Percentiles rank a stretch among this genome's conserved stretches.
Evolutionary conservation across 2,888 invertebrate genomes (phyloP).

Genomic region (Lucinisca nassula): DNA sequence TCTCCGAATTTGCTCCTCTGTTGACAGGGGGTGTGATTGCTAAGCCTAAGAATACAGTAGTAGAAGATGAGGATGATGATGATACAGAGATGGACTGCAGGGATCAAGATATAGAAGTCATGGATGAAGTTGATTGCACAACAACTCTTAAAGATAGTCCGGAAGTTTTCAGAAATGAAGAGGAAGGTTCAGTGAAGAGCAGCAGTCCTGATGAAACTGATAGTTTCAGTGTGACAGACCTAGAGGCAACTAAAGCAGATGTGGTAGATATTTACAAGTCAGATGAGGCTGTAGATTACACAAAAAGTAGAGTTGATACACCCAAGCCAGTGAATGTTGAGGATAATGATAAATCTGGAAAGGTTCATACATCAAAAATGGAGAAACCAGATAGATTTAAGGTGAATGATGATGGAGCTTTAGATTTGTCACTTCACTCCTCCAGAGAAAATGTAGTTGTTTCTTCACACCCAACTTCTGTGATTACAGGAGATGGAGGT

Average conservation of each 20-base stretch:
- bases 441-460: not conserved
- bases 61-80: not conserved
- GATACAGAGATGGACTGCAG: not conserved
- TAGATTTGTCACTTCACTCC: not conserved
- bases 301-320: not conserved
- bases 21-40: slow-evolving; percentile 50
- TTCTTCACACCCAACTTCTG: not conserved
- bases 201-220: not conserved
- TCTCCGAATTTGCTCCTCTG: slow-evolving; percentile 66
- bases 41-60: not conserved
- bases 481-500: not conserved
- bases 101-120: not conserved
- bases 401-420: not conserved
- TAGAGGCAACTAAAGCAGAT: not conserved
- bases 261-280: not conserved
- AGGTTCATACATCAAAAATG: not conserved
- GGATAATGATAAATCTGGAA: too few relatives aligned
- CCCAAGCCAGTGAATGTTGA: not conserved
- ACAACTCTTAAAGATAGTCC: not conserved
- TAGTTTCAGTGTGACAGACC: not conserved
- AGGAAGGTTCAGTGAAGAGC: not conserved
- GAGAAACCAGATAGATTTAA: not conserved
- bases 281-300: not conserved
- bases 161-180: not conserved
- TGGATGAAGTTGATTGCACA: not conserved